A percentile compares a stretch with the other conserved stretches of the same genome.
phyloP scores from a whole-genome alignment of 2,113 vertebrate genomes.

The Scatophagus argus region DNA sequence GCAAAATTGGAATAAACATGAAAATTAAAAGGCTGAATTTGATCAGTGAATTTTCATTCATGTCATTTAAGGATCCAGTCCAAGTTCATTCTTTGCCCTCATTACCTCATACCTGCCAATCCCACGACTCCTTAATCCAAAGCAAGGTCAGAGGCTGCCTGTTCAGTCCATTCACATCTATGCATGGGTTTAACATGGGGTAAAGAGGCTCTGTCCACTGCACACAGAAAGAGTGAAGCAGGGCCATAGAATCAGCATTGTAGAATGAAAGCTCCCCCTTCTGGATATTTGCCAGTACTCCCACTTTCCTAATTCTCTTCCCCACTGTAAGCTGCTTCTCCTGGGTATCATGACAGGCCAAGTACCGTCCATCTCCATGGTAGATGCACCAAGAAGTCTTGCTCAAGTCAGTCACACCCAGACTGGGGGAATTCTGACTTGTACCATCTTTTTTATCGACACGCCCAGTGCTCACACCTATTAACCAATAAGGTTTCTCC shows the following conservation, averaged over 20 bases:
- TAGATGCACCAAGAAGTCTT: constrained; percentile 78
- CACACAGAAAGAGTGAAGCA: constrained; percentile 74
- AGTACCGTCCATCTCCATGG: constrained; percentile 76
- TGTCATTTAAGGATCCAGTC: neutral
- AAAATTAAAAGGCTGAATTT: neutral
- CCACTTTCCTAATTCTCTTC: constrained; percentile 73
- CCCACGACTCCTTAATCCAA: constrained; percentile 67
- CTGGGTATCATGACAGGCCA: constrained; percentile 74
- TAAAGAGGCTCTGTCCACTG: constrained; percentile 65
- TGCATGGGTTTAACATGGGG: constrained; percentile 79
- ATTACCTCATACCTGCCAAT: constrained; percentile 39
- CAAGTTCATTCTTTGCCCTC: constrained; percentile 17
- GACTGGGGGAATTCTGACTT: constrained; percentile 7
- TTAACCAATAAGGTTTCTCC: constrained; percentile 84
- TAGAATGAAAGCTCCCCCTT: constrained; percentile 80
- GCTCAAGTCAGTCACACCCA: constrained; percentile 56
- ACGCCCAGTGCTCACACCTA: constrained; percentile 73
- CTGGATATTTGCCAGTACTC: constrained; percentile 70
- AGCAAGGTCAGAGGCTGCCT: constrained; percentile 75
- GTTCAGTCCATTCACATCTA: constrained; percentile 74
- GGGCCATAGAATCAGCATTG: constrained; percentile 62
- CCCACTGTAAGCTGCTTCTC: constrained; percentile 70
- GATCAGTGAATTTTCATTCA: neutral
- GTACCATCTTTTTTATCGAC: constrained; percentile 14
- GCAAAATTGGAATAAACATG: neutral